These are phyloP conservation scores for Uloborus diversus DNA, from an alignment of 1,140 invertebrate genomes.

Conservation along the genomic window DNA sequence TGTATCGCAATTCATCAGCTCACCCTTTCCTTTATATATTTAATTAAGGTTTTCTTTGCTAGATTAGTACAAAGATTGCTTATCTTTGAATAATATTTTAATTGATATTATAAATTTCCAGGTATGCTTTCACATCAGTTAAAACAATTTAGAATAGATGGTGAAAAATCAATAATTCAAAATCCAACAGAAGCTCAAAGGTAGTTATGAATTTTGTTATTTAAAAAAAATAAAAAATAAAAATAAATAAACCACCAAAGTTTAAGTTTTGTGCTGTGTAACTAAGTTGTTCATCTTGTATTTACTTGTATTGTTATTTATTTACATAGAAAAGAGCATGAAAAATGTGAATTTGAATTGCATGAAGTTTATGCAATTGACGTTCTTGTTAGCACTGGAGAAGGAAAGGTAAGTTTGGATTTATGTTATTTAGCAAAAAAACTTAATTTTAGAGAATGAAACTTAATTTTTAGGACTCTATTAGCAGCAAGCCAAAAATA, in stretches of 20 bases:
- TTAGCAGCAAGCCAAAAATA: too few species aligned
- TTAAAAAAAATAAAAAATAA: too few species aligned
- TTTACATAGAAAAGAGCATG: conserved; percentile 86
- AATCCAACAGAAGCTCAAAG: conserved; percentile 95
- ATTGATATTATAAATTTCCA: conserved; percentile 44
- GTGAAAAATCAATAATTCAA: conserved; percentile 98
- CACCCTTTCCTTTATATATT: too few species aligned
- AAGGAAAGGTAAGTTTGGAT: conserved; percentile 77
- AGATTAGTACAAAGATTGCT: too few species aligned
- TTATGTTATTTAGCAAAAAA: too few species aligned
- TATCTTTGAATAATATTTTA: neutral
- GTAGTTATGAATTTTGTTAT: conserved; percentile 58
- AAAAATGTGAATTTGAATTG: conserved; percentile 94
- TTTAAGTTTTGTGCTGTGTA: neutral
- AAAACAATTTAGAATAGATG: conserved; percentile 93
- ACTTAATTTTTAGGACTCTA: too few species aligned
- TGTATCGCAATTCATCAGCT: too few species aligned
- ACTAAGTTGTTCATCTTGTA: neutral
- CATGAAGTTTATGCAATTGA: conserved; percentile 99
- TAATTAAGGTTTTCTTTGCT: too few species aligned
- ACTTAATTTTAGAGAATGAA: too few species aligned
- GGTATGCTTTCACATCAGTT: conserved; percentile 98
- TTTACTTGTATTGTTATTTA: neutral
- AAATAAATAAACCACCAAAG: too few species aligned
- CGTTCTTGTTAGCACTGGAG: conserved; percentile 93